Conservation (phyloP, 2,113 vertebrate species). For the Nothocercus julius region DNA sequence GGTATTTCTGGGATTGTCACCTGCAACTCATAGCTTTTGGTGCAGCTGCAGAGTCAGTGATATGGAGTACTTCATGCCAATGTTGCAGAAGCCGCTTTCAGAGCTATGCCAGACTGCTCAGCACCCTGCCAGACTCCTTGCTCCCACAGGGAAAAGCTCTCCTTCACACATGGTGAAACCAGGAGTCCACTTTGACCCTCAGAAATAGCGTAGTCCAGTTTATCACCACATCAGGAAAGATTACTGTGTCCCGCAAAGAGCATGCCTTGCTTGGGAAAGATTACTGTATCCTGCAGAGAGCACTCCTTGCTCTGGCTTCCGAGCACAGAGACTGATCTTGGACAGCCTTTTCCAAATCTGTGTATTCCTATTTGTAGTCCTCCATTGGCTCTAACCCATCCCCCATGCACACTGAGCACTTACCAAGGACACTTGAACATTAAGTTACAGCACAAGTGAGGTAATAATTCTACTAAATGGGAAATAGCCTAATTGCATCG, state of each 20-base stretch:
- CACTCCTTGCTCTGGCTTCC: not conserved
- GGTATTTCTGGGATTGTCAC: not conserved
- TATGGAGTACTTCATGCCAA: fast-evolving
- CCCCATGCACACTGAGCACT: not conserved
- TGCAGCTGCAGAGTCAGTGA: not conserved
- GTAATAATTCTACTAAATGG: not conserved
- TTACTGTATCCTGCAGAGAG: not conserved
- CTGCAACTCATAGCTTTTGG: fast-evolving
- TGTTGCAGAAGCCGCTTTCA: not conserved
- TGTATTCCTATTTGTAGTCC: not conserved
- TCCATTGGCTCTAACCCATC: not conserved
- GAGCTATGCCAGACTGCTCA: not conserved
- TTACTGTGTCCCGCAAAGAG: not conserved
- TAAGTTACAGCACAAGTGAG: not conserved
- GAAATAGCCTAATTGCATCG: not conserved
- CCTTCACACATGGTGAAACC: fast-evolving
- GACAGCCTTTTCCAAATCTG: not conserved
- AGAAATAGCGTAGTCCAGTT: not conserved
- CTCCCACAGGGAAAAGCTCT: not conserved
- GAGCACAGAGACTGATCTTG: not conserved
- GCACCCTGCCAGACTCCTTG: no score
- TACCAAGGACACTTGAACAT: not conserved
- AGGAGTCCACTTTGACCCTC: not conserved
- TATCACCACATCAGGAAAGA: not conserved
- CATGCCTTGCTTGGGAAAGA: not conserved